phyloP scores from a whole-genome alignment of 2,888 invertebrate genomes.

The Piscicola geometra region DNA sequence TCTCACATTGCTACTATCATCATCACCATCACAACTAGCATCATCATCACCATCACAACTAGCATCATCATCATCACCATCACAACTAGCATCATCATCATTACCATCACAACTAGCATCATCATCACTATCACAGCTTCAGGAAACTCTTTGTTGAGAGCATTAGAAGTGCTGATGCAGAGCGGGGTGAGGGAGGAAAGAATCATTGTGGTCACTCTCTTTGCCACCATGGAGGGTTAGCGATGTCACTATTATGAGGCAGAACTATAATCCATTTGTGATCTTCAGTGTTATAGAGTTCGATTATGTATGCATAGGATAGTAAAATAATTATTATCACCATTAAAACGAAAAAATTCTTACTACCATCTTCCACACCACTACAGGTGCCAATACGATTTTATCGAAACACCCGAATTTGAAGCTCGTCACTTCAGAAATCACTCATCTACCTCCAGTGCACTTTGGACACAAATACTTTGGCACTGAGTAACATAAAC shows the following conservation, averaged over 20 bases:
- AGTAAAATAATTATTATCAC: too few species aligned
- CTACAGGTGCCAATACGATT: constrained; percentile 52
- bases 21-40: too few species aligned
- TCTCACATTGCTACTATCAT: not conserved
- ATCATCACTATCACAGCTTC: constrained; percentile 62
- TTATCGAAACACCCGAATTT: constrained; percentile 59
- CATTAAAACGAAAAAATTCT: too few species aligned
- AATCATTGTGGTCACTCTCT: constrained; percentile 92
- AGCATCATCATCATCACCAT: too few species aligned
- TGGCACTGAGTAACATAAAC: constrained; percentile 91
- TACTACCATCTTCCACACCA: not conserved
- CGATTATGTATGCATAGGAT: too few species aligned
- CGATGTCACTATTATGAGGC: too few species aligned
- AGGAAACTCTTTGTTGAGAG: constrained; percentile 90
- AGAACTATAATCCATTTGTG: too few species aligned
- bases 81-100: not conserved
- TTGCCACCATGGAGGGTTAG: constrained; percentile 80
- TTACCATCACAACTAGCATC: not conserved
- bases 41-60: too few species aligned
- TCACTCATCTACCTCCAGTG: constrained; percentile 89
- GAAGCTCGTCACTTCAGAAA: constrained; percentile 90
- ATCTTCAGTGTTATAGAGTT: too few species aligned
- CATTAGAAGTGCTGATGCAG: constrained; percentile 86
- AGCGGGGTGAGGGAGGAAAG: constrained; percentile 88
- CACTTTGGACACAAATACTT: constrained; percentile 98